Conservation (phyloP, 1,140 invertebrate species). For the Ctenoplectra terminalis region DNA sequence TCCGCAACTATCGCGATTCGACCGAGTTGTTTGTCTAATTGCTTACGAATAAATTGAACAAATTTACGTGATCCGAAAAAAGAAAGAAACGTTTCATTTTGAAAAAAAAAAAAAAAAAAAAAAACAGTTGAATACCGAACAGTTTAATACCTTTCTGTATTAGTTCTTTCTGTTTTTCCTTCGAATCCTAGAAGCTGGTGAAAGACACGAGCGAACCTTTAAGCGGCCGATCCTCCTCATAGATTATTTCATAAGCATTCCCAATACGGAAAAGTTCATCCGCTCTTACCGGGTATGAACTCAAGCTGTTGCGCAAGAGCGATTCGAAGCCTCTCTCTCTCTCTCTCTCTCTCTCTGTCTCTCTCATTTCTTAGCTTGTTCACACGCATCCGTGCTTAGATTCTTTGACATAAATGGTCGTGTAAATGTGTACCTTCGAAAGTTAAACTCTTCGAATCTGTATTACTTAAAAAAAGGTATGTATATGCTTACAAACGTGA, state of each 20-base stretch:
- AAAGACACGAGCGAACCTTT: conserved; percentile 72
- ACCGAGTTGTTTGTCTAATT: not conserved
- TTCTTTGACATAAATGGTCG: conserved; percentile 11
- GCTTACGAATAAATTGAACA: not conserved
- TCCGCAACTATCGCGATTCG: not conserved
- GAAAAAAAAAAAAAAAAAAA: too few species aligned
- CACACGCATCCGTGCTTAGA: conserved; percentile 20
- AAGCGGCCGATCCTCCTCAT: conserved; percentile 66
- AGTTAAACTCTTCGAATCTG: not conserved
- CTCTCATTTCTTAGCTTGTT: not conserved
- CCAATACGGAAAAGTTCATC: conserved; percentile 79
- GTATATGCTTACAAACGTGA: too few species aligned
- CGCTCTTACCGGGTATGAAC: conserved; percentile 61
- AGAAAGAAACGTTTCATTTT: too few species aligned
- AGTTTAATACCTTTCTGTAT: too few species aligned
- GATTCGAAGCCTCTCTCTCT: conserved; percentile 18
- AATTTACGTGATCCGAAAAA: not conserved
- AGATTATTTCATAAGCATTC: conserved; percentile 80
- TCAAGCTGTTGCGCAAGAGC: conserved; percentile 68
- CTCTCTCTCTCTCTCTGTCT: conserved; percentile 2
- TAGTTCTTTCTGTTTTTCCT: conserved; percentile 63
- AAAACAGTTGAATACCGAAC: too few species aligned
- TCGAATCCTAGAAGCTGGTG: conserved; percentile 41
- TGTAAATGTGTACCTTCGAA: not conserved
- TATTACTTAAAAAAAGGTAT: not conserved